A percentile compares a stretch with the other conserved stretches of the same genome.
Evolutionary conservation across 2,888 invertebrate genomes (phyloP).

Genomic region (Nebria brevicollis): DNA sequence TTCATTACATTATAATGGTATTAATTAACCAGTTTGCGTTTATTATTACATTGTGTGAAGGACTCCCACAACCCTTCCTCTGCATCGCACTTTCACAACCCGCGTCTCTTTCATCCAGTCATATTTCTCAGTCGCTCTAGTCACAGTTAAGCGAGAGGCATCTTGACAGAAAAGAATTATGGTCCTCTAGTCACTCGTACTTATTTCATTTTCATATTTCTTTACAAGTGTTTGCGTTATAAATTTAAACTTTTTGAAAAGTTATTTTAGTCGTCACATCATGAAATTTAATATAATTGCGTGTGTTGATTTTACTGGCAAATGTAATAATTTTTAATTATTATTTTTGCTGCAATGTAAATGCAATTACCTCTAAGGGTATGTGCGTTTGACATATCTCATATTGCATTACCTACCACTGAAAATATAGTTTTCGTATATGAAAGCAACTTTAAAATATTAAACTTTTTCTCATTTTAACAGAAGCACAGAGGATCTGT

Average conservation of each 20-base stretch:
- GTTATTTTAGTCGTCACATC: neutral
- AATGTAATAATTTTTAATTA: neutral
- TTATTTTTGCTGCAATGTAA: too few species aligned
- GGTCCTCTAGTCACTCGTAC: neutral
- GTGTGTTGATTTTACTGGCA: neutral
- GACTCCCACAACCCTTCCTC: neutral
- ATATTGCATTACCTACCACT: too few species aligned
- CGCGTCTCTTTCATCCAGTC: neutral
- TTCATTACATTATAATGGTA: slow-evolving; percentile 38
- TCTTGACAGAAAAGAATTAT: neutral
- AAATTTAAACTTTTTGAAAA: neutral
- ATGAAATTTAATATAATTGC: neutral
- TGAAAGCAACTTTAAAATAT: too few species aligned
- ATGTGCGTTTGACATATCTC: too few species aligned
- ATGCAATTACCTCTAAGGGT: too few species aligned
- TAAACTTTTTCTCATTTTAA: too few species aligned
- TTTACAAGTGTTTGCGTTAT: neutral
- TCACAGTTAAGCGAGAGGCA: neutral
- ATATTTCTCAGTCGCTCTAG: too few species aligned
- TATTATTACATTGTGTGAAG: slow-evolving; percentile 11
- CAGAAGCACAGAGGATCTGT: too few species aligned
- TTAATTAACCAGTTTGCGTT: slow-evolving; percentile 36
- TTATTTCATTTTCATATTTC: neutral
- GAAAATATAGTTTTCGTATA: too few species aligned
- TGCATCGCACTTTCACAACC: neutral